Percentiles rank a stretch among this genome's conserved stretches.
These are phyloP conservation scores for Blera fallax DNA, from an alignment of 2,888 invertebrate genomes.

Conservation along the genomic window DNA sequence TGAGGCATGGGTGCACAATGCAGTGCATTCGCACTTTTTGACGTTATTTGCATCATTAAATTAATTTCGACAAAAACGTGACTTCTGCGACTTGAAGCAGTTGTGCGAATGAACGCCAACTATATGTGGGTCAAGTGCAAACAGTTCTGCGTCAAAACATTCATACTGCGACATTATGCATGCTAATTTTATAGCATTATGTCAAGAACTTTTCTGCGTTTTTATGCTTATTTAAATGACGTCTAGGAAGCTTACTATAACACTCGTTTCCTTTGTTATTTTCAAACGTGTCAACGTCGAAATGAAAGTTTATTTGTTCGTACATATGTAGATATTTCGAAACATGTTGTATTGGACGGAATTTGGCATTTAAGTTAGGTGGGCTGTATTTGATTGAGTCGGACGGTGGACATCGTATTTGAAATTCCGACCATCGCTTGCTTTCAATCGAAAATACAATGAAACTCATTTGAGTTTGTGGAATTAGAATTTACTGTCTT, in stretches of 20 bases:
- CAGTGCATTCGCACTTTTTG: conserved; percentile 49
- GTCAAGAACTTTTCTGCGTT: conserved; percentile 47
- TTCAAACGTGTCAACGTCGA: background rate
- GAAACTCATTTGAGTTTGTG: too few relatives aligned
- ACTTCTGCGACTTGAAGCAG: conserved; percentile 54
- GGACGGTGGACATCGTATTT: too few relatives aligned
- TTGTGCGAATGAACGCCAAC: conserved; percentile 42
- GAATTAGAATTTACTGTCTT: too few relatives aligned
- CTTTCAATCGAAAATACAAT: too few relatives aligned
- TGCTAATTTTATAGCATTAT: conserved; percentile 53
- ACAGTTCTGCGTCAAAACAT: conserved; percentile 55
- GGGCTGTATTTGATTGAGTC: too few relatives aligned
- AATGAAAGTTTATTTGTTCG: background rate
- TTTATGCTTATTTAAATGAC: background rate
- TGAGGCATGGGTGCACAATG: background rate
- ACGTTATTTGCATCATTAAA: conserved; percentile 54
- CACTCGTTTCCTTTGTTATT: background rate
- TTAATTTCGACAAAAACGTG: conserved; percentile 69
- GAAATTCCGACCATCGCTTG: too few relatives aligned
- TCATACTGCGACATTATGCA: conserved; percentile 46
- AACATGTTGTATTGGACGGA: too few relatives aligned
- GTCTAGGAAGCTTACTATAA: background rate
- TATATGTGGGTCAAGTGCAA: conserved; percentile 69
- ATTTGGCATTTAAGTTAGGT: too few relatives aligned
- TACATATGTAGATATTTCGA: too few relatives aligned